These are phyloP conservation scores for Isichthys henryi DNA, from an alignment of 2,113 vertebrate genomes.

Conservation along the genomic window DNA sequence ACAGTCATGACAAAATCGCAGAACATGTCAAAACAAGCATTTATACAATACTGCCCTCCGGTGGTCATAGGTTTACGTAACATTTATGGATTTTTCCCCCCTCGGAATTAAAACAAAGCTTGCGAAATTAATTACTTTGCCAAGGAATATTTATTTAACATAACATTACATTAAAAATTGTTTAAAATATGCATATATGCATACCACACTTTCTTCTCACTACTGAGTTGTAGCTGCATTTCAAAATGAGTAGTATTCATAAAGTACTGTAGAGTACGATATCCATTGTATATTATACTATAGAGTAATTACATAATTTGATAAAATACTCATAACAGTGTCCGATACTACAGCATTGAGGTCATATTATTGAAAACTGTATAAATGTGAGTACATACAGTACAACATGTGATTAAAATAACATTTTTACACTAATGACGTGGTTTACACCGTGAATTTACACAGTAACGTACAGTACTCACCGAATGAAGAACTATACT, in stretches of 20 bases:
- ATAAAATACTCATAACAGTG: neutral
- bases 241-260: neutral
- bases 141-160: neutral
- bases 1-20: neutral
- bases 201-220: neutral
- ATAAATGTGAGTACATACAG: neutral
- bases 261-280: neutral
- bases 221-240: neutral
- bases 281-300: neutral
- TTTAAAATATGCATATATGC: neutral
- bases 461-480: neutral
- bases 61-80: neutral
- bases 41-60: conserved; percentile 28
- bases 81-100: neutral
- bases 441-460: neutral
- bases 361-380: neutral
- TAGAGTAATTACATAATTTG: neutral
- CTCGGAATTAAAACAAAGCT: neutral
- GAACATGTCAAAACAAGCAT: neutral
- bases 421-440: neutral
- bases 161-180: neutral
- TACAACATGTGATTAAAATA: neutral
- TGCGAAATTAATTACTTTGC: neutral
- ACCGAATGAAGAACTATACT: neutral
- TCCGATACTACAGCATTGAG: neutral